Evolutionary conservation across 2,113 vertebrate species (phyloP).

Genomic region (Otocyon megalotis): DNA sequence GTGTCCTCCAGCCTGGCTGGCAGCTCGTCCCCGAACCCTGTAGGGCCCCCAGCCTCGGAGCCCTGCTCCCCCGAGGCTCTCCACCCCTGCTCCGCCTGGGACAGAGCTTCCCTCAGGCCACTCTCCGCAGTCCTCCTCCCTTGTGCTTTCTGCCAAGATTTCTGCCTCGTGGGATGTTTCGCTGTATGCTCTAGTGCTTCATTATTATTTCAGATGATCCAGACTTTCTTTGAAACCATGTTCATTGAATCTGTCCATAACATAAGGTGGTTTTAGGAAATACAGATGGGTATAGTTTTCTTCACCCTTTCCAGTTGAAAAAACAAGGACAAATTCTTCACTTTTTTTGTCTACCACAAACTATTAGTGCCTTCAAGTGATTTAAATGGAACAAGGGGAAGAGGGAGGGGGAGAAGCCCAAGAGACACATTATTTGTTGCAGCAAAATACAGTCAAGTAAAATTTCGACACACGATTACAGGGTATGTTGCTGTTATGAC

Average conservation of each 20-base stretch:
- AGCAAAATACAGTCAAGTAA: constrained; percentile 73
- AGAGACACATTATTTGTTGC: constrained; percentile 56
- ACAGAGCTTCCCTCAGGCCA: constrained; percentile 30
- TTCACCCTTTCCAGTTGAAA: constrained; percentile 53
- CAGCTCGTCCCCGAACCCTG: no score
- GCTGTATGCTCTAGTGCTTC: background rate
- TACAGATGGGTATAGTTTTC: constrained; percentile 44
- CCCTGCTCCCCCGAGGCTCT: background rate
- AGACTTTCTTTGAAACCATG: constrained; percentile 30
- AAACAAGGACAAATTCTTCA: constrained; percentile 40
- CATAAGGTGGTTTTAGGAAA: constrained; percentile 50
- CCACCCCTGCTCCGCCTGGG: background rate
- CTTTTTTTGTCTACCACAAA: background rate
- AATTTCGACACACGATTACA: constrained; percentile 58
- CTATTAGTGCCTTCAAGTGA: constrained; percentile 51
- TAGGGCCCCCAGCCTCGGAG: no score
- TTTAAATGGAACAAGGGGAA: constrained; percentile 2
- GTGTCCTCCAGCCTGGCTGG: background rate
- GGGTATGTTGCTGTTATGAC: constrained; percentile 31
- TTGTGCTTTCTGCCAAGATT: constrained; percentile 79
- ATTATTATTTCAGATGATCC: constrained; percentile 39
- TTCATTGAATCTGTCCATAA: constrained; percentile 19
- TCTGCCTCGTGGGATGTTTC: background rate
- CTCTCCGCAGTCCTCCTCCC: background rate
- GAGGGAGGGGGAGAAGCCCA: background rate